Base-by-base conservation (phyloP, 2,113 vertebrate genomes). In the Dasyprocta punctata region DNA sequence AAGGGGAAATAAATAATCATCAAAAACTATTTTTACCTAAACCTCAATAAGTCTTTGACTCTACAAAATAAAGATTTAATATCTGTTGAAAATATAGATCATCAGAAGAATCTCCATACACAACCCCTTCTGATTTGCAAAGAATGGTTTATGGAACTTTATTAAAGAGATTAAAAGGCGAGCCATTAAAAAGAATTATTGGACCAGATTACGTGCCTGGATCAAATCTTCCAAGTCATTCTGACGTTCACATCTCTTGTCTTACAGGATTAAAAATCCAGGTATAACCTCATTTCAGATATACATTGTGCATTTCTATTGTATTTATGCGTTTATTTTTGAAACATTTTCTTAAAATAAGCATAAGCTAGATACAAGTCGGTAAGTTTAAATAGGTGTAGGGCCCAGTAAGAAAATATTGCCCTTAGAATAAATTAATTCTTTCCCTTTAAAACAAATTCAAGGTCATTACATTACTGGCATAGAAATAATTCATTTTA, bases 161-260 rank as follows among this genome's bases (percentile, higher is more conserved):
- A 0, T 1, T 98, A 20, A 98, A 97, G 22, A 99, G 99, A 89
- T 98, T 99, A 69, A 99, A 98, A 54, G 98, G 98, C 87, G 99
- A 99, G 58, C 98, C 99, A 30, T 97, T 99, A 54, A 97, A 86
- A 93, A 99, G 98, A 71, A 98, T 99, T 95, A 96, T 97, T 75
- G 99, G 99, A 44, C 99, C 99, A 1, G 99, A 99, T 97, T 99
- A 99, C 20, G 99, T 99, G 96, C 99, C 99, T 1, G 99, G 99
- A 26, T 99, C 99, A n/a, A 99, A 99, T 71, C 99, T 99, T 80
- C 99, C 99, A 10, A 99, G 99, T 96, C 99, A 99, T 96, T 99
- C 99, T 4, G 99, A 99, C 6, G 98, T 99, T 84, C 99, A 99
- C 86, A 97, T 99, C 54, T 99, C 99, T 86, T 99, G 99, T 94